Evolutionary conservation across 1,140 invertebrate genomes (phyloP).

Genomic region (Lordiphosa clarofinis): DNA sequence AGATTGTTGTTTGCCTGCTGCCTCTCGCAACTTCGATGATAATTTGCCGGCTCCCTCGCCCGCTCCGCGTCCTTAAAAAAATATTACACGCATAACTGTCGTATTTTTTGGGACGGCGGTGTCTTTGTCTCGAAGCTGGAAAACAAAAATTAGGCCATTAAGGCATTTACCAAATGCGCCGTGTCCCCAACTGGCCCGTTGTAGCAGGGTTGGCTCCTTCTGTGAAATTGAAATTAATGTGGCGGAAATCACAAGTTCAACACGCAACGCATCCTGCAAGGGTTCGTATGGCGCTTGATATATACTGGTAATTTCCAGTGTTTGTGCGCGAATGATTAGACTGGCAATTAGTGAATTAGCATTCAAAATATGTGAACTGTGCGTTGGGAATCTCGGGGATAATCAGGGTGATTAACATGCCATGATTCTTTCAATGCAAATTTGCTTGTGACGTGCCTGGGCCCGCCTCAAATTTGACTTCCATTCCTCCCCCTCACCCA

Average conservation of each 20-base stretch:
- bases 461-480: background rate
- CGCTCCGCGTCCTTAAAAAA: conserved; percentile 23
- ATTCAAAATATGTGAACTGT: conserved; percentile 39
- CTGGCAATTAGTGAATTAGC: conserved; percentile 65
- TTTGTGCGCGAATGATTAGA: conserved; percentile 56
- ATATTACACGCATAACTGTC: conserved; percentile 77
- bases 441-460: background rate
- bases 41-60: conserved; percentile 43
- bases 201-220: conserved; percentile 35
- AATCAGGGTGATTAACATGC: too few relatives aligned
- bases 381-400: too few relatives aligned
- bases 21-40: conserved; percentile 55
- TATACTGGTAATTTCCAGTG: conserved; percentile 67
- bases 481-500: background rate
- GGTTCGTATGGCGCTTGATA: conserved; percentile 60
- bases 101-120: conserved; percentile 24
- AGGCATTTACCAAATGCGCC: conserved; percentile 75
- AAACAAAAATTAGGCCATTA: conserved; percentile 78
- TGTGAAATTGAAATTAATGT: conserved; percentile 76
- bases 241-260: conserved; percentile 75
- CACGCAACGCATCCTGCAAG: conserved; percentile 60
- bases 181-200: conserved; percentile 59
- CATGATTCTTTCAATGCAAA: background rate
- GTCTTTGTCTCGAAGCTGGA: conserved; percentile 23
- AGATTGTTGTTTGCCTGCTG: conserved; percentile 29